Base-by-base conservation (phyloP, 1,140 invertebrate species). In the Centruroides vittatus region DNA sequence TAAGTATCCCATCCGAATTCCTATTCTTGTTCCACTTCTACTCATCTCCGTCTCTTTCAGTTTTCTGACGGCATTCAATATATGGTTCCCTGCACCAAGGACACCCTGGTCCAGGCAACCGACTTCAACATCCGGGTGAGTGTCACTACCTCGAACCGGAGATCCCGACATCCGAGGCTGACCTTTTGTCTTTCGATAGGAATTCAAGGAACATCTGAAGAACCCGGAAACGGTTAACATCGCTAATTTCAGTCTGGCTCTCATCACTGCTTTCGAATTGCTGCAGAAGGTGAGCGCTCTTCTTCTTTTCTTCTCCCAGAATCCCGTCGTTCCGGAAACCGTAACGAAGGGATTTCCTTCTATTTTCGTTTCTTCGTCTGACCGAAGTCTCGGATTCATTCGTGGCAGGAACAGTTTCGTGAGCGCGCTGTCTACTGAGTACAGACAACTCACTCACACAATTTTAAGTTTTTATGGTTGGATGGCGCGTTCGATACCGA, bases 221-320 rank as follows among this genome's bases (percentile, higher is more conserved):
- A 83, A 90, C 71, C 76, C 88, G 7, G 79, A 82, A 65, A 93
- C 92, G 7, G 84, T 82, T 66, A 84, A 89, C 65, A 93, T 96
- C 66, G 94, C 96, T 51, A 94, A 99, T 75, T 98, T 97, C 76
- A 88, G 89, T 9, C 78, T 85, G 65, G 94, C 93, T 9, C 77
- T 99, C 35, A 87, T 82, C 4, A 83, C 81, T 67, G 94, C 94
- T 0, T 99, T 99, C 76, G 82, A 90, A 69, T 76, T 95, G 12
- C 78, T 97, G 48, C 80, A 81, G 75, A 77, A 82, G 70, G 82
- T 90, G 65, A 76, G 72, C 23, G 23, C 2, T 23, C 23, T 23
- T 23, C 23, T 23, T 23, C 23, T 23, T 23, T 23, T 23, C 23
- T 2, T 23, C 23, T 0, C 2, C 23, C 23, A 23, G 2, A 23